Evolutionary conservation across 35 echinoderm and acorn worm species (phyloP).

Genomic region (Anneissia japonica): DNA sequence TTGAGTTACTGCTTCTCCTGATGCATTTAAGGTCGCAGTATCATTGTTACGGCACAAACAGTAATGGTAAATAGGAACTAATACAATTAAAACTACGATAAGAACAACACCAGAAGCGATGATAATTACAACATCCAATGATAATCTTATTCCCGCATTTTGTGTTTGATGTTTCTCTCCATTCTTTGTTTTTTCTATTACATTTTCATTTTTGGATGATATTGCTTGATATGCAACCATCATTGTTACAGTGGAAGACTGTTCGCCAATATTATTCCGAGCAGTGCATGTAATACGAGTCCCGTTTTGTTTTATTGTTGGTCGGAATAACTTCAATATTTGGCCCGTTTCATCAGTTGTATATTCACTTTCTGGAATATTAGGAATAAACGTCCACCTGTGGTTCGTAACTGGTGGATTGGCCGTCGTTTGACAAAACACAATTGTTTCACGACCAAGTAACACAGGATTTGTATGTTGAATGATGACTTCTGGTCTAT

Average conservation of each 20-base stretch:
- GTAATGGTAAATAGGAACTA: not conserved
- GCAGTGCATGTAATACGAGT: not conserved
- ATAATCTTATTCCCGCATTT: not conserved
- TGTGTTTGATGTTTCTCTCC: not conserved
- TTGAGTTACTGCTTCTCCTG: not conserved
- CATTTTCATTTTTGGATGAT: not conserved
- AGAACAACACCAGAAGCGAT: not conserved
- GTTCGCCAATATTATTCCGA: not conserved
- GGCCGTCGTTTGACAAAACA: not conserved
- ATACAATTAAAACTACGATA: not conserved
- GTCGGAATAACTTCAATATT: not conserved
- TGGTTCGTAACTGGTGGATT: not conserved
- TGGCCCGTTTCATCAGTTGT: not conserved
- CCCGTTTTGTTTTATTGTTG: not conserved
- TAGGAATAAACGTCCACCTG: not conserved
- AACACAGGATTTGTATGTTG: not conserved
- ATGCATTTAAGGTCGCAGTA: not conserved
- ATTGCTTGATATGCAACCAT: not conserved
- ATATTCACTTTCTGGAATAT: not conserved
- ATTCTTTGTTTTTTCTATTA: not conserved
- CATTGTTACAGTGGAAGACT: not conserved
- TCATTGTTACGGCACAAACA: not conserved
- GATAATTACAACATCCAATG: not conserved
- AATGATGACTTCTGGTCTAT: not conserved
- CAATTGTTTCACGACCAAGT: not conserved